Base-by-base conservation (phyloP, 2,797 vertebrate species). In the Trachops cirrhosus region DNA sequence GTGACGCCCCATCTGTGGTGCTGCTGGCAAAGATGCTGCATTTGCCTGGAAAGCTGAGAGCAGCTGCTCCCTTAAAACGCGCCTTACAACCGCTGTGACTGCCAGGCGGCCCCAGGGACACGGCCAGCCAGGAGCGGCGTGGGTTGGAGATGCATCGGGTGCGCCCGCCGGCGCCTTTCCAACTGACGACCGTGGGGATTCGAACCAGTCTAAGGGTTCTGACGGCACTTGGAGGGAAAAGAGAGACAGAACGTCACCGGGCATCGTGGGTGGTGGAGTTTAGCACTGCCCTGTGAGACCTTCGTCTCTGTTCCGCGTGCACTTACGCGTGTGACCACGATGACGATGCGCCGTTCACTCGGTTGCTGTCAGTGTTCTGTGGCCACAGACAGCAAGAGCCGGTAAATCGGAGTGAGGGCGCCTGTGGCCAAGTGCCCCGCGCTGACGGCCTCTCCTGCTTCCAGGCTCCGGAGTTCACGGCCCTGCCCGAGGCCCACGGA, bases 401-500 rank as follows among this genome's bases (percentile, higher is more conserved):
- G 46, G 0, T 44, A 24, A 44, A 5, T 46, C 16, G 21, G 39
- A 14, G 1, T 64, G 19, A 68, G 54, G 6, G 9, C 5, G 37
- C 57, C 57, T 37, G 37, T 70, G 34, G 64, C 80, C 48, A n/a
- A n/a, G 29, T 3, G 32, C 29, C 26, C 19, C 9, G 67, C 9
- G n/a, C 54, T 92, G 95, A 83, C 84, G 16, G 92, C 85, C 37
- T 34, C 29, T 62, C 59, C 86, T 79, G 87, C 96, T 97, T 94
- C 96, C 74, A 99, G 98, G 98, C 98, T 96, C 96, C 98, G 96
- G 98, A 98, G 37, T 99, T 99, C 97, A 97, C 98, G 94, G 98
- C 98, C 44, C 98, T 99, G 97, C 99, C 98, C 0, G 99, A 98
- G 73, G 98, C 98, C 94, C 97, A 98, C 0, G 99, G 99, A 96